Evolutionary conservation across 2,113 vertebrate species (phyloP), one percentile per base, ranked within the genome.

Genomic region (Amphiprion percula): DNA sequence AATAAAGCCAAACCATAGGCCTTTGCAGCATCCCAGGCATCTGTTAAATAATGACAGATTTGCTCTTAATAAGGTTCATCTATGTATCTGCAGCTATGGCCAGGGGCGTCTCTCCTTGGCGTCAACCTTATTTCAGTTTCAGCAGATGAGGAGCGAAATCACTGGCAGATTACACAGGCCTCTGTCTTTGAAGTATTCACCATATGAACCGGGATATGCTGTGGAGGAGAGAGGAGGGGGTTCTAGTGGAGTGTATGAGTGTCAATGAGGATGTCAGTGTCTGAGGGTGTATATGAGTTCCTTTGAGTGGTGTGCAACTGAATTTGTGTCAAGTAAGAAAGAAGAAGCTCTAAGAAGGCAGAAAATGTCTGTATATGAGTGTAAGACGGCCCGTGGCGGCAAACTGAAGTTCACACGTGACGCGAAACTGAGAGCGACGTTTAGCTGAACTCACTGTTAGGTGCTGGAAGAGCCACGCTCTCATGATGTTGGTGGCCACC

Each of bases 401-500:
- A 64, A 62, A 30, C 39, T 53, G 58, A 77, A 53, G 78, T 80
- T 80, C 28, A 71, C 80, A 68, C 24, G 14, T 81, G 74, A 77
- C 53, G n/a, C 64, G 41, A 82, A 68, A 65, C 50, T 19, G 49
- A 84, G 39, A 62, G 33, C 15, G 3, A 63, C 5, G 50, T 23
- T 68, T 62, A n/a, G 30, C 58, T 73, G 53, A 61, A 97, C 97
- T 98, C 95, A 99, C 98, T 92, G 98, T 99, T 95, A 99, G 96
- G 95, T 99, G 98, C 96, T 99, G 98, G 96, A 99, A 99, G 94
- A 99, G 97, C 98, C 98, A 99, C 84, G 98, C 98, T 94, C 98
- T 97, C 98, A 99, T 99, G 94, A 99, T 99, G 96, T 99, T 99
- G 95, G 98, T 99, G 94, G 98, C 98, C 96, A 99, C 98, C 96